Evolutionary conservation across 2,797 vertebrate species (phyloP).

Genomic region (Sebastes goodei): DNA sequence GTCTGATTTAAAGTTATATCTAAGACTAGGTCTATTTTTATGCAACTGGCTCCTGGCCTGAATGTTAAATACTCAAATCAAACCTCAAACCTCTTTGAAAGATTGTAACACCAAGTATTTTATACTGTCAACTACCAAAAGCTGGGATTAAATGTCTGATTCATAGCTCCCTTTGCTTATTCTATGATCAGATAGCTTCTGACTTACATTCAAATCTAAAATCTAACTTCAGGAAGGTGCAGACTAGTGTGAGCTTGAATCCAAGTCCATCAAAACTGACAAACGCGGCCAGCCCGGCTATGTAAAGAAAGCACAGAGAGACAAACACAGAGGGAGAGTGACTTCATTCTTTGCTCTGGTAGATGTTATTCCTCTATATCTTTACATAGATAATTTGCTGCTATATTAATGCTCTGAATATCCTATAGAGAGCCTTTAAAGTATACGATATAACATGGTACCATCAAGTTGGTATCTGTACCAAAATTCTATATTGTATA

Average conservation of each 20-base stretch:
- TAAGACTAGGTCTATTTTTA: no score
- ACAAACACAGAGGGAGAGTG: no score
- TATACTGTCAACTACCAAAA: background rate
- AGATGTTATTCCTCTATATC: no score
- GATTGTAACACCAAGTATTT: background rate
- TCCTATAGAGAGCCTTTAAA: no score
- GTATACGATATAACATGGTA: background rate
- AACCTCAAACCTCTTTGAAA: background rate
- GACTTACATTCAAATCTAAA: background rate
- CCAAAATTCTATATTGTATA: background rate
- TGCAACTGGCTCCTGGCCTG: background rate
- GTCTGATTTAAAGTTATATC: no score
- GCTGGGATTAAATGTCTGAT: background rate
- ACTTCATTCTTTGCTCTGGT: no score
- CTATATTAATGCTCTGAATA: no score
- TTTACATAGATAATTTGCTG: no score
- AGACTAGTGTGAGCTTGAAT: background rate
- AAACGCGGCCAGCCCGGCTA: no score
- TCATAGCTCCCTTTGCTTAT: background rate
- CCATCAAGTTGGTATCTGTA: background rate
- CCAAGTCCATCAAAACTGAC: background rate
- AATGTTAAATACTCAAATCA: background rate
- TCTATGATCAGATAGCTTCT: background rate
- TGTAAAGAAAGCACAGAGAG: no score
- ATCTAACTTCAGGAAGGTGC: background rate